These are phyloP conservation scores for Caenorhabditis tropicalis DNA, from an alignment of 1,140 invertebrate genomes.

Conservation along the genomic window DNA sequence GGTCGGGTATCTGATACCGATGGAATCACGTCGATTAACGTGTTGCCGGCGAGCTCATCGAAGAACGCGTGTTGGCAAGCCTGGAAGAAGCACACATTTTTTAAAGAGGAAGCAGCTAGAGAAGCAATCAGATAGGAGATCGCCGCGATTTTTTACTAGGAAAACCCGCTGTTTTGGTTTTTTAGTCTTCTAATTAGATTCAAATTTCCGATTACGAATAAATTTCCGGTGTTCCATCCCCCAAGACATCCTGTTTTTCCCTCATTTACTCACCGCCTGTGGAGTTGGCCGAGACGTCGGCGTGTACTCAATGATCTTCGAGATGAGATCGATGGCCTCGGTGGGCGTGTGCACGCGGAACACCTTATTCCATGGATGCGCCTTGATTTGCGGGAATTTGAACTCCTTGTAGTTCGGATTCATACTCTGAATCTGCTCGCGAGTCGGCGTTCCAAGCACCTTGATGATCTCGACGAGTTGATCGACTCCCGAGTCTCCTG, in stretches of 20 bases:
- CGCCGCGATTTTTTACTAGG: too few relatives aligned
- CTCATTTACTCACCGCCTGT: constrained; percentile 54
- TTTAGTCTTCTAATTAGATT: too few relatives aligned
- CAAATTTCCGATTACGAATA: too few relatives aligned
- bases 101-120: too few relatives aligned
- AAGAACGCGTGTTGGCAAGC: too few relatives aligned
- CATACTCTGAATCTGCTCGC: constrained; percentile 99
- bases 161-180: too few relatives aligned
- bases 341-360: constrained; percentile 93
- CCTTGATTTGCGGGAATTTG: constrained; percentile 99
- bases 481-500: constrained; percentile 97
- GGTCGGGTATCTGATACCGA: not conserved
- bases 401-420: constrained; percentile 99
- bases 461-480: constrained; percentile 99
- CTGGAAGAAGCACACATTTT: too few relatives aligned
- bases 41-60: not conserved
- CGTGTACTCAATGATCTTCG: constrained; percentile 93
- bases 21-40: not conserved
- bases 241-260: too few relatives aligned
- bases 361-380: constrained; percentile 90
- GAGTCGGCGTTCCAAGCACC: constrained; percentile 92
- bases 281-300: constrained; percentile 91
- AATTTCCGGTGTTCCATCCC: too few relatives aligned
- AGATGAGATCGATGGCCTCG: constrained; percentile 95
- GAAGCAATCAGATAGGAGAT: too few relatives aligned